Evolutionary conservation across 2,113 vertebrate species (phyloP).

Genomic region (Drymodes brunneopygia): DNA sequence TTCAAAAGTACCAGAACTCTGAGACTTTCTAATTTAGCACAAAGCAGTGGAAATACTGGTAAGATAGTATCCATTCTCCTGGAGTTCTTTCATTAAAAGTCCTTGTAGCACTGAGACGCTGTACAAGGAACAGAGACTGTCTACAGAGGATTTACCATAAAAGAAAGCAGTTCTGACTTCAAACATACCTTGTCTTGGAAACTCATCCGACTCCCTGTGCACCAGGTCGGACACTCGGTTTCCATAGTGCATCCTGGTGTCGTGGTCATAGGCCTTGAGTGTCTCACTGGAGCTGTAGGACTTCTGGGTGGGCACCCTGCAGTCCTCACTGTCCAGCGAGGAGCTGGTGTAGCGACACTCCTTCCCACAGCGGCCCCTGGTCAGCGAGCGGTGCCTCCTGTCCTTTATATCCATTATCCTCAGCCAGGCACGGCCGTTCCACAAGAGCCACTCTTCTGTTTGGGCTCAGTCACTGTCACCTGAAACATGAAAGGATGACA

Average conservation of each 20-base stretch:
- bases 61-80: background rate
- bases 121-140: background rate
- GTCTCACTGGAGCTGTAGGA: constrained; percentile 98
- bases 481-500: constrained; percentile 3
- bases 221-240: constrained; percentile 91
- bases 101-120: background rate
- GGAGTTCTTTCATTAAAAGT: background rate
- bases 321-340: constrained; percentile 89
- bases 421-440: background rate
- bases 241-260: constrained; percentile 90
- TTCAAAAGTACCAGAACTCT: background rate
- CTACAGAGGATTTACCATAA: accelerated
- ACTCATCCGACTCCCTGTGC: constrained; percentile 93
- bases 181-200: constrained; percentile 89
- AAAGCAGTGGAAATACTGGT: background rate
- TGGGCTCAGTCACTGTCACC: constrained; percentile 41
- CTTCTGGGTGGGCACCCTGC: constrained; percentile 94
- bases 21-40: background rate
- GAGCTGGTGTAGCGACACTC: constrained; percentile 91
- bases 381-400: constrained; percentile 88
- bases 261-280: constrained; percentile 92
- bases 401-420: constrained; percentile 91
- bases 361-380: constrained; percentile 84
- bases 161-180: background rate
- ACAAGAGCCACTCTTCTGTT: background rate